A percentile compares a stretch with the other conserved stretches of the same genome.
Evolutionary conservation across 1,140 invertebrate species (phyloP).

Genomic region (Babylonia areolata): DNA sequence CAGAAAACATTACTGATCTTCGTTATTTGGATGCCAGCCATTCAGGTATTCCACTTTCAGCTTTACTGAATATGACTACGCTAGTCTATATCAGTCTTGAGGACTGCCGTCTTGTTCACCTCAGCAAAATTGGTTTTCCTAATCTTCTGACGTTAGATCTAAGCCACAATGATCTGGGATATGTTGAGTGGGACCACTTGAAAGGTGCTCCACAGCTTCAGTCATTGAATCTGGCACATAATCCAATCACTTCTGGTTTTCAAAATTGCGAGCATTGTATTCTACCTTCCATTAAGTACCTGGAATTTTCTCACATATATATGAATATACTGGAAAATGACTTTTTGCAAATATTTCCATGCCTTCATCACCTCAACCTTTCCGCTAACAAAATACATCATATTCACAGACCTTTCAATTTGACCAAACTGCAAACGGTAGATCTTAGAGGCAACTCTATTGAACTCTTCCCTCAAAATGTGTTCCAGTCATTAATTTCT

Average conservation of each 20-base stretch:
- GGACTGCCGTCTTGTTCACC: background rate
- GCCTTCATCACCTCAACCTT: background rate
- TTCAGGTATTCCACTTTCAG: background rate
- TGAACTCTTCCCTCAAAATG: background rate
- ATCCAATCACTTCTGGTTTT: conserved; percentile 1
- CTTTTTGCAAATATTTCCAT: background rate
- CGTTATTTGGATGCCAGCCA: background rate
- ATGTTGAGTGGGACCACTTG: background rate
- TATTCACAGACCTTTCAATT: background rate
- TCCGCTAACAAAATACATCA: background rate
- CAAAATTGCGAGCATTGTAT: background rate
- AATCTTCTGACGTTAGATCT: conserved; percentile 19
- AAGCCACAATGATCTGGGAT: conserved; percentile 13
- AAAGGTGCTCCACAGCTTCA: background rate
- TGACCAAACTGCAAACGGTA: background rate
- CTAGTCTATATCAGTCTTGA: background rate
- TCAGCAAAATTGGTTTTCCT: background rate
- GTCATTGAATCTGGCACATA: background rate
- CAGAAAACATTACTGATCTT: background rate
- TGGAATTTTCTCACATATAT: background rate
- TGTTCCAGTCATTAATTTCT: background rate
- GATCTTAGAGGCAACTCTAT: background rate
- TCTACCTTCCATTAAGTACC: background rate
- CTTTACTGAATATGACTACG: background rate
- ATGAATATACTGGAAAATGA: background rate